These are phyloP conservation scores for Drosophila peninsularis DNA, from an alignment of 2,888 invertebrate genomes.

Conservation along the genomic window DNA sequence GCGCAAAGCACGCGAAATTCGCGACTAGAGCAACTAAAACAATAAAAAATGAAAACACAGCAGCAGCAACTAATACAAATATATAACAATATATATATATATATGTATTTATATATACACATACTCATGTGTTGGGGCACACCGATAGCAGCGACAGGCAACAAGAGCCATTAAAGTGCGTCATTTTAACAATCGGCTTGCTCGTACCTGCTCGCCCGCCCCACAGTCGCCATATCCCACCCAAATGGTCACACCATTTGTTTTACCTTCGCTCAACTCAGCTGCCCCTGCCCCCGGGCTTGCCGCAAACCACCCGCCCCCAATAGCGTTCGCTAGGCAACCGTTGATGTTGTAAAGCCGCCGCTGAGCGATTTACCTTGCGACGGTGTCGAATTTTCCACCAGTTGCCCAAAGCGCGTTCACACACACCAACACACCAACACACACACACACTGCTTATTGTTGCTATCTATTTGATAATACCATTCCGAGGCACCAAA, in stretches of 20 bases:
- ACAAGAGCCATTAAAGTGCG: conserved; percentile 33
- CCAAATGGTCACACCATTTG: conserved; percentile 14
- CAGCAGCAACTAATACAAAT: conserved; percentile 11
- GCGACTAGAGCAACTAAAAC: conserved; percentile 21
- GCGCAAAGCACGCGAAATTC: conserved; percentile 40
- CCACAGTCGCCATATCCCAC: neutral
- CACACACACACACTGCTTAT: conserved; percentile 1
- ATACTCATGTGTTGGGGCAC: neutral
- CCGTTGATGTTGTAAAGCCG: conserved; percentile 41
- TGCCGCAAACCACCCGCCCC: neutral
- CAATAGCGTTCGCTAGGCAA: conserved; percentile 16
- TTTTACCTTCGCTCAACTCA: conserved; percentile 2
- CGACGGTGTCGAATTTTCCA: conserved; percentile 47
- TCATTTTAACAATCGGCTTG: conserved; percentile 28
- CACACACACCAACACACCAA: neutral
- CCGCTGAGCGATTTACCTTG: conserved; percentile 34
- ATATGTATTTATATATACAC: neutral
- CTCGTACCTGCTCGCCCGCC: neutral
- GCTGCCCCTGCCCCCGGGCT: neutral
- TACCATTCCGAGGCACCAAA: conserved; percentile 26
- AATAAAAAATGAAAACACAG: conserved; percentile 22
- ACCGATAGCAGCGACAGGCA: conserved; percentile 22
- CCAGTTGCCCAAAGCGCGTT: conserved; percentile 19
- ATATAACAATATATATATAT: neutral
- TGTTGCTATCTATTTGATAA: conserved; percentile 40